These are phyloP conservation scores for Haemorhous mexicanus DNA, from an alignment of 2,113 vertebrate species.

Conservation along the genomic window DNA sequence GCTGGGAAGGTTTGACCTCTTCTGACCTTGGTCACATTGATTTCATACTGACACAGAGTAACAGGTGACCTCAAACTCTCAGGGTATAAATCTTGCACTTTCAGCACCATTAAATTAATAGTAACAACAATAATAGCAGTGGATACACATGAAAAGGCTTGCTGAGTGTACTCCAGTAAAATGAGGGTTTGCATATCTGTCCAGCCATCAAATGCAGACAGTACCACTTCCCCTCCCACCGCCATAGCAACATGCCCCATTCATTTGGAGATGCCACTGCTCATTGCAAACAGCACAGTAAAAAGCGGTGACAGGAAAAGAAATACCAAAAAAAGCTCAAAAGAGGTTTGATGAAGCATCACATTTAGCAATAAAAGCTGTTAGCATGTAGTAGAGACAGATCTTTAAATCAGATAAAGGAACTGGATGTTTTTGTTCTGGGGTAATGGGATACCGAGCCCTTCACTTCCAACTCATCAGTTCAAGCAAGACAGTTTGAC, in stretches of 20 bases:
- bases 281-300: neutral
- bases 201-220: neutral
- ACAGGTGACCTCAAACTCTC: neutral
- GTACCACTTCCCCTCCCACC: neutral
- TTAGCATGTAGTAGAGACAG: slow-evolving; percentile 8
- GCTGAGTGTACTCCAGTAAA: neutral
- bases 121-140: neutral
- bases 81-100: neutral
- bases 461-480: slow-evolving; percentile 35
- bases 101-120: neutral
- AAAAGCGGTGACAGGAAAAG: neutral
- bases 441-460: slow-evolving; percentile 27
- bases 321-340: neutral
- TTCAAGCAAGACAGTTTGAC: slow-evolving; percentile 6
- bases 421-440: slow-evolving; percentile 28
- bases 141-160: neutral
- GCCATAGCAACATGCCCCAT: neutral
- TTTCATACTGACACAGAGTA: neutral
- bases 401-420: slow-evolving; percentile 14
- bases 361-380: neutral
- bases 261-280: neutral
- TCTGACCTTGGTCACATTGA: neutral
- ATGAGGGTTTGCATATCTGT: neutral
- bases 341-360: neutral
- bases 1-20: neutral